Percentiles rank a stretch among this genome's conserved stretches.
phyloP scores from a whole-genome alignment of 2,888 invertebrate genomes.

The Palloptera scutellata region DNA sequence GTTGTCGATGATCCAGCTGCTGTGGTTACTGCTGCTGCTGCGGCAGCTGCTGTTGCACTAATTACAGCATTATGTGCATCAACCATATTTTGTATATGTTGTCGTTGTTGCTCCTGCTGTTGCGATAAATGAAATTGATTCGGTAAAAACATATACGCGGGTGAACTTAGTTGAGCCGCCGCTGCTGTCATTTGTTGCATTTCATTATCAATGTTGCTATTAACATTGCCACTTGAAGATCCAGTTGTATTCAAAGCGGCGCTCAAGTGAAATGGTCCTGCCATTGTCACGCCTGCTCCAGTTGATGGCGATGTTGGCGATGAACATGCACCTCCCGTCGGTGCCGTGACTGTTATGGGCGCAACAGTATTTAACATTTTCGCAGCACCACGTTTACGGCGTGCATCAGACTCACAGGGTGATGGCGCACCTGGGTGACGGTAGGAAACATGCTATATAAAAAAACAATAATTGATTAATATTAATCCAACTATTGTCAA shows the following conservation, averaged over 20 bases:
- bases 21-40: constrained; percentile 8
- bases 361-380: constrained; percentile 50
- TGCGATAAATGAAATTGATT: constrained; percentile 59
- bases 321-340: constrained; percentile 38
- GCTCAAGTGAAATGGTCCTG: constrained; percentile 26
- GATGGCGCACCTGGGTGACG: constrained; percentile 73
- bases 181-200: constrained; percentile 39
- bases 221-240: constrained; percentile 18
- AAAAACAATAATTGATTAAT: neutral
- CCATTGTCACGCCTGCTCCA: constrained; percentile 22
- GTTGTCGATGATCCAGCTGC: constrained; percentile 26
- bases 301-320: constrained; percentile 42
- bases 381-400: constrained; percentile 59
- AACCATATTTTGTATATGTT: constrained; percentile 17
- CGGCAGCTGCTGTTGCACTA: constrained; percentile 21
- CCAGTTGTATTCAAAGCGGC: constrained; percentile 4
- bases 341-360: constrained; percentile 35
- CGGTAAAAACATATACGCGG: constrained; percentile 60
- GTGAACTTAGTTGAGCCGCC: constrained; percentile 45
- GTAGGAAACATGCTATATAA: constrained; percentile 77
- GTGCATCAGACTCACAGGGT: constrained; percentile 63
- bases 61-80: constrained; percentile 18
- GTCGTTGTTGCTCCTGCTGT: constrained; percentile 37
- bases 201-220: neutral
- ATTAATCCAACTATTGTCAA: no score